phyloP scores from a whole-genome alignment of 2,113 vertebrate species.

The Dinomys branickii region DNA sequence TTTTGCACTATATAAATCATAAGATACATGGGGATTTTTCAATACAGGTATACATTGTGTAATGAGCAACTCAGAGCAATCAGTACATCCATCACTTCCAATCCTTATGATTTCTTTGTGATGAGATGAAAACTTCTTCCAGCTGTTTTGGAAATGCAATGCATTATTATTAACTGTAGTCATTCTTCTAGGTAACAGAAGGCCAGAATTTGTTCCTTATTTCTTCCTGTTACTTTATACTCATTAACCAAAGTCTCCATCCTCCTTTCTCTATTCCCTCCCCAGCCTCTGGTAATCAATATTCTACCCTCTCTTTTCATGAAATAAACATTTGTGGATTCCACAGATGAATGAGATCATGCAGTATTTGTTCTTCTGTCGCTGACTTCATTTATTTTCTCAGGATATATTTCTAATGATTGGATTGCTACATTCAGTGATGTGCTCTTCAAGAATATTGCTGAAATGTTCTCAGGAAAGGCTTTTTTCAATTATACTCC shows the following conservation, averaged over 20 bases:
- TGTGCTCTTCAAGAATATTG: background rate
- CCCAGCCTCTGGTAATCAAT: too few relatives aligned
- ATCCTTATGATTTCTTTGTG: background rate
- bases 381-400: background rate
- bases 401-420: background rate
- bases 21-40: background rate
- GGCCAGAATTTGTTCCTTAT: background rate
- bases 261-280: background rate
- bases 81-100: background rate
- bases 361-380: background rate
- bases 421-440: background rate
- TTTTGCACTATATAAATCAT: background rate
- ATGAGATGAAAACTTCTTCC: background rate
- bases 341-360: background rate
- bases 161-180: background rate
- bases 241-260: background rate
- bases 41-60: background rate
- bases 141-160: background rate
- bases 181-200: background rate
- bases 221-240: background rate
- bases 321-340: background rate
- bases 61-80: background rate
- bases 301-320: background rate
- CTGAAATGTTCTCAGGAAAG: background rate
- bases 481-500: background rate